Evolutionary conservation across 2,113 vertebrate species (phyloP).

Genomic region (Donacobius atricapilla): DNA sequence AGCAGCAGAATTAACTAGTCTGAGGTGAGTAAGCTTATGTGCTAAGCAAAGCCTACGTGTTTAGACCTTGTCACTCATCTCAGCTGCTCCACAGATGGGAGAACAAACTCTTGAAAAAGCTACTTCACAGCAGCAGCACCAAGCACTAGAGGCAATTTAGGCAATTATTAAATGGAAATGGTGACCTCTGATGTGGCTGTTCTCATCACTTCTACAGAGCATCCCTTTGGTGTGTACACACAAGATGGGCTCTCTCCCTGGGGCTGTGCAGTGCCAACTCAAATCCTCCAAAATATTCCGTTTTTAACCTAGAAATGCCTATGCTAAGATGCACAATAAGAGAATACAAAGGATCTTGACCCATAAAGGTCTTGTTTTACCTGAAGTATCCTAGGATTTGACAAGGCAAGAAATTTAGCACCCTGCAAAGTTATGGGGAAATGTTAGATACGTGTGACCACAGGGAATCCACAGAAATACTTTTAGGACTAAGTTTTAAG

Average conservation of each 20-base stretch:
- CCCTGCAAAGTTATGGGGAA: neutral
- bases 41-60: neutral
- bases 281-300: neutral
- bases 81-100: neutral
- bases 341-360: neutral
- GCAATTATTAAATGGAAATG: neutral
- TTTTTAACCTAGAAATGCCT: neutral
- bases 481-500: neutral
- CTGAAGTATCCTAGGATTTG: neutral
- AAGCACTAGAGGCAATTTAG: neutral
- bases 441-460: neutral
- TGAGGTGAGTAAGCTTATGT: neutral
- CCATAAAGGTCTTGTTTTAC: neutral
- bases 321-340: neutral
- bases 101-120: neutral
- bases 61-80: conserved; percentile 5
- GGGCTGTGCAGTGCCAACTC: neutral
- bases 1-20: neutral
- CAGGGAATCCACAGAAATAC: neutral
- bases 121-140: neutral
- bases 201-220: neutral
- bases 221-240: neutral
- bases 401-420: neutral
- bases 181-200: neutral
- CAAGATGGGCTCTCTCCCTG: neutral